Conservation (phyloP, 2,797 vertebrate species). For the Smutsia temminckii region DNA sequence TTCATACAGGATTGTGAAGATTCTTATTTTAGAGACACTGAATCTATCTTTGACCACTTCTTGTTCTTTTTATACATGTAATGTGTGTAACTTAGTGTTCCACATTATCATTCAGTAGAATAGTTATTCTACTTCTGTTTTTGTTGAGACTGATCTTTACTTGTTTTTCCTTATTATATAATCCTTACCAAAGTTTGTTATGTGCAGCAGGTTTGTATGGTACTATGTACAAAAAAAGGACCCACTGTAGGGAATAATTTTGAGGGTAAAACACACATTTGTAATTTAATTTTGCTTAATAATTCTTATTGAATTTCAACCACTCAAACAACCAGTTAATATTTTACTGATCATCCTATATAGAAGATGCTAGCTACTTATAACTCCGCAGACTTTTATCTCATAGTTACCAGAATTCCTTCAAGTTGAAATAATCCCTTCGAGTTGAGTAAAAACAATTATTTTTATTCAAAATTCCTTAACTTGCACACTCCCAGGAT, state of each 20-base stretch:
- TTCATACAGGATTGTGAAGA: background rate
- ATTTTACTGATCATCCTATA: background rate
- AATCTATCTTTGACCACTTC: background rate
- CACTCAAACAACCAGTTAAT: background rate
- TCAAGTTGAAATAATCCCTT: conserved; percentile 10
- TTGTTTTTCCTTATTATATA: background rate
- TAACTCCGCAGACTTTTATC: background rate
- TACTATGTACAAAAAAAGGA: background rate
- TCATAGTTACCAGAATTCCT: background rate
- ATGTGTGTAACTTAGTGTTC: background rate
- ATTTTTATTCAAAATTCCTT: background rate
- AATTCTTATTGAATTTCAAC: background rate
- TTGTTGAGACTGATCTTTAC: background rate
- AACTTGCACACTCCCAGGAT: background rate
- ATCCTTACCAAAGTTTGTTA: background rate
- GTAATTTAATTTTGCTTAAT: conserved; percentile 26
- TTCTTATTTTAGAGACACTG: conserved; percentile 8
- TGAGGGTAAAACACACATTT: background rate
- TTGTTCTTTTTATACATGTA: background rate
- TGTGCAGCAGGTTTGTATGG: background rate
- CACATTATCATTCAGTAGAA: background rate
- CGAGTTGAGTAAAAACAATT: background rate
- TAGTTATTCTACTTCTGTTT: background rate
- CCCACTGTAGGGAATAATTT: background rate
- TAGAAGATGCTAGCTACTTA: background rate